Evolutionary conservation across 2,888 invertebrate species (phyloP).

Genomic region (Polyommatus iphigenia): DNA sequence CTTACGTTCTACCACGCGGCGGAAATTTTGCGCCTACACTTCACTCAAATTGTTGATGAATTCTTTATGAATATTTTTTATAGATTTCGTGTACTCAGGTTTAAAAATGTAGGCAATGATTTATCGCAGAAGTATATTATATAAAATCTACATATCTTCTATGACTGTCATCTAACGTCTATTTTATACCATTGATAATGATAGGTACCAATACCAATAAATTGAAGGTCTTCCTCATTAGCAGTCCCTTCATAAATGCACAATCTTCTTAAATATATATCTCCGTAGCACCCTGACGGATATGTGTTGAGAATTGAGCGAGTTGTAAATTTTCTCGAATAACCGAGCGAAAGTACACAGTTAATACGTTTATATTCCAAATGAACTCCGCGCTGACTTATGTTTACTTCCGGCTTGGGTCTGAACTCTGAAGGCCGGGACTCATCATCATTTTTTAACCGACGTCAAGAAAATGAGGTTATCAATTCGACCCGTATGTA

Average conservation of each 20-base stretch:
- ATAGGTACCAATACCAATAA: not conserved
- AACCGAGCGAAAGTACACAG: slow-evolving; percentile 11
- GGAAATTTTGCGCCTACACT: no score
- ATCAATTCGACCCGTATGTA: no score
- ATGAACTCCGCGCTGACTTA: not conserved
- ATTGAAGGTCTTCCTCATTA: not conserved
- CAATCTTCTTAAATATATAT: not conserved
- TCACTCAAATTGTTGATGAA: no score
- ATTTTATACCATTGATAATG: no score
- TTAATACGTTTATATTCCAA: slow-evolving; percentile 22
- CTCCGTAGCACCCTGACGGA: not conserved
- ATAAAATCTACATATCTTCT: no score
- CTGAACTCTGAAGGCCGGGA: not conserved
- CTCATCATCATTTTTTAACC: not conserved
- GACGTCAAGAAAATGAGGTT: not conserved
- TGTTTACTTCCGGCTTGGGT: not conserved
- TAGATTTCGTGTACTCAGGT: no score
- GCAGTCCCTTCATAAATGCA: not conserved
- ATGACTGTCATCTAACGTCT: no score
- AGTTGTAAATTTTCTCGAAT: slow-evolving; percentile 27
- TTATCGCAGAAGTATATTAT: no score
- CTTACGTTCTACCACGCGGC: no score
- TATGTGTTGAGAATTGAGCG: slow-evolving; percentile 18
- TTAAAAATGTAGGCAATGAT: no score
- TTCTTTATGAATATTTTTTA: no score